phyloP scores from a whole-genome alignment of 2,888 invertebrate genomes.

The Oxytorus armatus region DNA sequence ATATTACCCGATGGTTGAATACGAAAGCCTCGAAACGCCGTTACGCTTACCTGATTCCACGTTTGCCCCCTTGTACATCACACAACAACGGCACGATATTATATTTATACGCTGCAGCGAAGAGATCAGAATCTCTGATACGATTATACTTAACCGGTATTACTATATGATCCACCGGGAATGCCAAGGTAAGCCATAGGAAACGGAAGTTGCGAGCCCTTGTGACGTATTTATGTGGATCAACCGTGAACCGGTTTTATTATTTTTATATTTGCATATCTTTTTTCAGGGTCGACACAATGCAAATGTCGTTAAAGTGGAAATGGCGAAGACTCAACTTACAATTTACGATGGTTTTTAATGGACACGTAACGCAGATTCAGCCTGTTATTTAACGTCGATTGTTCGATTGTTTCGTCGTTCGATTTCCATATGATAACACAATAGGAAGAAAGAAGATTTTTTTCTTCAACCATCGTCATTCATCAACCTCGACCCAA shows the following conservation, averaged over 20 bases:
- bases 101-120: constrained; percentile 65
- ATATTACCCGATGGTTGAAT: not conserved
- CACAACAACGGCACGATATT: constrained; percentile 54
- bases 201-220: constrained; percentile 71
- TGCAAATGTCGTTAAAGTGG: not conserved
- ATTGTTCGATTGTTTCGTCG: not conserved
- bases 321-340: not conserved
- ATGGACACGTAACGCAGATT: no score
- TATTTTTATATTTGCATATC: constrained; percentile 18
- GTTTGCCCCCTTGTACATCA: constrained; percentile 31
- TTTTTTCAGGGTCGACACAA: constrained; percentile 3
- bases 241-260: constrained; percentile 59
- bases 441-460: not conserved
- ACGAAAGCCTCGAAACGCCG: constrained; percentile 50
- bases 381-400: no score
- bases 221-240: constrained; percentile 63
- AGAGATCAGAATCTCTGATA: constrained; percentile 68
- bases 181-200: constrained; percentile 71
- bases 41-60: constrained; percentile 59
- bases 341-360: constrained; percentile 8
- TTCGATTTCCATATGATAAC: not conserved
- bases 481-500: constrained; percentile 27
- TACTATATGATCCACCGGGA: constrained; percentile 65
- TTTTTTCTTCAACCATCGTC: not conserved
- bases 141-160: constrained; percentile 60